A percentile compares a stretch with the other conserved stretches of the same genome.
Evolutionary conservation across 1,140 invertebrate genomes (phyloP).

Genomic region (Leptopilina boulardi): DNA sequence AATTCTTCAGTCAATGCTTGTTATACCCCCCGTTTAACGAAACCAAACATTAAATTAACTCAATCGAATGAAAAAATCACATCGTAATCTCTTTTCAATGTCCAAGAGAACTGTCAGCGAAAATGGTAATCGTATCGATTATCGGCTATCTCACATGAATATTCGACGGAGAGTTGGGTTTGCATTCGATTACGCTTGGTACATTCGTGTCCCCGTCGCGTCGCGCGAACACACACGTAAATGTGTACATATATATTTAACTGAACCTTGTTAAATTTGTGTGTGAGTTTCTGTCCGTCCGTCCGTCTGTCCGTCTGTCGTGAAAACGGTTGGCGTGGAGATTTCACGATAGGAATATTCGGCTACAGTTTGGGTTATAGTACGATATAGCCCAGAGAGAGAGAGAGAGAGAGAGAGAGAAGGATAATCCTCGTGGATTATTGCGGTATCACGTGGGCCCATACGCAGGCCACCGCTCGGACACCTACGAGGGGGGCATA

Average conservation of each 20-base stretch:
- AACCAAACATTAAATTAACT: conserved; percentile 28
- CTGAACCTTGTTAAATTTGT: background rate
- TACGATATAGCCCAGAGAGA: too few relatives aligned
- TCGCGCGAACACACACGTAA: background rate
- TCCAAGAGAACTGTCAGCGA: conserved; percentile 30
- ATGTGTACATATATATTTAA: background rate
- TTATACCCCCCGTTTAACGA: background rate
- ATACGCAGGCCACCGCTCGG: conserved; percentile 65
- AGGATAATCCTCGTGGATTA: conserved; percentile 76
- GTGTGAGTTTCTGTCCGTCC: background rate
- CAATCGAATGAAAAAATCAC: conserved; percentile 1
- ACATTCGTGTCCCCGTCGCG: conserved; percentile 22
- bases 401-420: too few relatives aligned
- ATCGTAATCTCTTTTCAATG: conserved; percentile 29
- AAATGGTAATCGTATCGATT: conserved; percentile 33
- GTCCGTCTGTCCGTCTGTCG: background rate
- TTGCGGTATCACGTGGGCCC: conserved; percentile 71
- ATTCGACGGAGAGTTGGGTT: conserved; percentile 31
- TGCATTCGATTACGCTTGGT: conserved; percentile 31
- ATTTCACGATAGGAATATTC: conserved; percentile 63
- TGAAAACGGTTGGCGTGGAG: conserved; percentile 23
- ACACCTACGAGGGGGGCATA: conserved; percentile 57
- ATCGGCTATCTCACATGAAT: conserved; percentile 30
- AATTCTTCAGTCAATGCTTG: conserved; percentile 16
- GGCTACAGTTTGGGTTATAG: conserved; percentile 65